Base-by-base conservation (phyloP, 1,140 invertebrate genomes). In the Bicyclus anynana region DNA sequence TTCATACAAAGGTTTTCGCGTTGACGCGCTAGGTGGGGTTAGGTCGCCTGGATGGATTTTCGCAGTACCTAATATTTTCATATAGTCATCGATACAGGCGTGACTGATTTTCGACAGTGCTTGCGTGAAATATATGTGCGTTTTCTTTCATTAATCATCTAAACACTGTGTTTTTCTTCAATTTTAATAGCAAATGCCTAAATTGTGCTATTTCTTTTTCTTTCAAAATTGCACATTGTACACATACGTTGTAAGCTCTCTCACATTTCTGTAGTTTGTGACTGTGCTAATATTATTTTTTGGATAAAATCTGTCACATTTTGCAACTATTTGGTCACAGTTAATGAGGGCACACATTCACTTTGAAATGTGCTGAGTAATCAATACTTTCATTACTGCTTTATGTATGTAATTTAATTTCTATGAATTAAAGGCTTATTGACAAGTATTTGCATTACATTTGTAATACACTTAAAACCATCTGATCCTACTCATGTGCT, bases 11-110 rank as follows among this genome's bases (percentile, higher is more conserved):
- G 77, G 73, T 72, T 82, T 80, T 72, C 72, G 61, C 54, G 53
- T 59, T 52, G 58, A 59, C 48, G 56, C 74, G 65, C 62, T 80
- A 83, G 83, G 81, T 87, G 80, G 83, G 83, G 83, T 87, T 87
- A 86, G 75, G 74, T 73, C 68, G 62, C 77, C 59, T 67, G 69
- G 67, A 67, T 67, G 69, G 67, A 67, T 75, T 72, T 74, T 75
- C 48, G 29, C 23, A 51, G 46, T 26, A 53, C 46, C 23, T 54
- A 53, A 54, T 60, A 60, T 60, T 54, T 60, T 60, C 52, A 54
- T 60, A 20, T 56, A 59, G 49, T 38, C 50, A 53, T 44, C 37
- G 18, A 54, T 23, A 55, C 47, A 54, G 47, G 48, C 48, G 52
- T 64, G 58, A 53, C 57, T 53, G 37, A 33, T 27, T 48, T 16